Base-by-base conservation (phyloP, 2,888 invertebrate species). In the Keiferia lycopersicella region DNA sequence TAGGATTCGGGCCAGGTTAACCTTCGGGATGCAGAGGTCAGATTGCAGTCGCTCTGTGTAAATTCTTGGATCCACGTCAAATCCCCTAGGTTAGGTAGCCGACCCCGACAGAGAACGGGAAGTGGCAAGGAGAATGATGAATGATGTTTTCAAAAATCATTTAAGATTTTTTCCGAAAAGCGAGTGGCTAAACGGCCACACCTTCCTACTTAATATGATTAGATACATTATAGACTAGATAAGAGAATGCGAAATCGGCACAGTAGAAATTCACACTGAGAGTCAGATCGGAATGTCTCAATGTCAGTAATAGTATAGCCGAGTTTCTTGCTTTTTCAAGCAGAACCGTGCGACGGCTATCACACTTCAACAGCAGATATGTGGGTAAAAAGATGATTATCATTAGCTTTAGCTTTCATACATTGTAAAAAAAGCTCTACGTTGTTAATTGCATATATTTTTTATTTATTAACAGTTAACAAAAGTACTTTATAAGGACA, bases 241-340 rank as follows among this genome's bases (percentile, higher is more conserved):
- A 45, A 45, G 16, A 45, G 16, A 45, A 45, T 45, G 45, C 45
- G 45, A 45, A n/a, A 45, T n/a, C 45, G 45, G 45, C n/a, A 16
- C 45, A 45, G 45, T 45, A 45, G 45, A 45, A 45, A 45, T 45
- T 45, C 45, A 45, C 45, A 45, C 45, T 45, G 45, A 45, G 45
- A 45, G 45, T 16, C 45, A 45, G 45, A 45, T n/a, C n/a, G 45
- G 45, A 45, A 45, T 45, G 45, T 45, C 45, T 45, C 45, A 45
- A 45, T 45, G 45, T 45, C 45, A 45, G 45, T 45, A 45, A 45
- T 45, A 45, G 45, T 45, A 45, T n/a, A 45, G 45, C 45, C 4
- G 45, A 45, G 45, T 45, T 45, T 45, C 45, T 45, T 45, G 45
- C 45, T 45, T 45, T 45, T 45, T 45, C 45, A 45, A 45, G 45